Evolutionary conservation across 1,140 invertebrate genomes (phyloP).

Genomic region (Lepidurus couesii): DNA sequence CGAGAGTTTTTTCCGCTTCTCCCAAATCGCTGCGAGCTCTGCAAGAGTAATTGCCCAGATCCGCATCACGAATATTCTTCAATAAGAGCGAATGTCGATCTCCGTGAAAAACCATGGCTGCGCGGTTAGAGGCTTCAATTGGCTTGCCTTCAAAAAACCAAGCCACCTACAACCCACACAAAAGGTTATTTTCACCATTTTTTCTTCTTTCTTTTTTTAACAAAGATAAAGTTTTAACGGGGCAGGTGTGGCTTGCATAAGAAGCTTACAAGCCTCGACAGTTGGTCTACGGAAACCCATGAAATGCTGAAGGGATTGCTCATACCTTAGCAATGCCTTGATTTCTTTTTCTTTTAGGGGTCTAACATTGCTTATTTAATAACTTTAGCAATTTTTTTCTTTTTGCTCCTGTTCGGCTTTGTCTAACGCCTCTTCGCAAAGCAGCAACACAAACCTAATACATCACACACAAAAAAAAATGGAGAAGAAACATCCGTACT

Average conservation of each 20-base stretch:
- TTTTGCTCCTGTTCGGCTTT: not conserved
- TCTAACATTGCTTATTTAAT: not conserved
- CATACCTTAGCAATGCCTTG: not conserved
- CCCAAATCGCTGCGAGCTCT: slow-evolving; percentile 15
- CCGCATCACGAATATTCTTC: slow-evolving; percentile 25
- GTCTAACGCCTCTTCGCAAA: not conserved
- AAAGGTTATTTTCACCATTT: not conserved
- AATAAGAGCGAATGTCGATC: slow-evolving; percentile 19
- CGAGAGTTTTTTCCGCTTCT: slow-evolving; percentile 24
- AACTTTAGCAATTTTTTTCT: not conserved
- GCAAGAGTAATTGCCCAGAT: slow-evolving; percentile 28
- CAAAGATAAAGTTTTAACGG: not conserved
- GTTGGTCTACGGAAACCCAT: slow-evolving; percentile 5
- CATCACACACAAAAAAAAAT: not conserved
- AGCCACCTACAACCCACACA: not conserved
- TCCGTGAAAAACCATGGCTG: slow-evolving; percentile 19
- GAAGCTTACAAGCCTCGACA: not conserved
- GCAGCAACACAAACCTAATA: not conserved
- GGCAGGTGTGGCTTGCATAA: slow-evolving; percentile 10
- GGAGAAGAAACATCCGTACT: not conserved
- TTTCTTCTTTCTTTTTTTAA: not conserved
- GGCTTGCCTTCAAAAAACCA: slow-evolving; percentile 22
- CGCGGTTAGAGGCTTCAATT: slow-evolving; percentile 24
- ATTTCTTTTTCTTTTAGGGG: not conserved
- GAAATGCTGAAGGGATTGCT: not conserved